A percentile compares a stretch with the other conserved stretches of the same genome.
These are phyloP conservation scores for Petroica traversi DNA, from an alignment of 2,113 vertebrate genomes.

Conservation along the genomic window DNA sequence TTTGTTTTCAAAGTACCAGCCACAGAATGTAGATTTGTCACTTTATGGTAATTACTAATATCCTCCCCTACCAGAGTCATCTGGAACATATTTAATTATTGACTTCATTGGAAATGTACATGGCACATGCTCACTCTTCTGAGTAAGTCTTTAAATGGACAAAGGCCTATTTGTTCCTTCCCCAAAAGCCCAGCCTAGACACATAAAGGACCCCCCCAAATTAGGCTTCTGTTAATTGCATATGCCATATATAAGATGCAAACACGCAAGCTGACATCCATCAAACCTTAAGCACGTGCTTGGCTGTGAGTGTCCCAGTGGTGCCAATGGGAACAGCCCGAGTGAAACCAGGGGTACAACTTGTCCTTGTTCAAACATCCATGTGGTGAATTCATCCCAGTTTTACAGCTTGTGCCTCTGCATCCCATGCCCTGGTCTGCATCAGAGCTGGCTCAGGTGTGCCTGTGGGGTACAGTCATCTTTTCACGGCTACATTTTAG, in stretches of 20 bases:
- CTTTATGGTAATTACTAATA: background rate
- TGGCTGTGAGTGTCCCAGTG: background rate
- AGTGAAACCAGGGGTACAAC: background rate
- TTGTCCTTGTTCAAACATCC: background rate
- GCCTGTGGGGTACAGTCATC: background rate
- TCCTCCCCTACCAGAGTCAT: background rate
- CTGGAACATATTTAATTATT: conserved; percentile 34
- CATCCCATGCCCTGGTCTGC: fast-evolving
- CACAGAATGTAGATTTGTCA: background rate
- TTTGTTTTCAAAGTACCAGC: background rate
- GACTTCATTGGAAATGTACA: background rate
- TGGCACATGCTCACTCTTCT: background rate
- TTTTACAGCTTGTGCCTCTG: background rate
- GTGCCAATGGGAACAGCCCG: background rate
- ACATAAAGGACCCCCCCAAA: background rate
- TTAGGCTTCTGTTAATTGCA: background rate
- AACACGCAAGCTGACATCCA: background rate
- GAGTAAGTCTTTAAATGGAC: background rate
- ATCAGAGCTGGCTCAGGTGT: background rate
- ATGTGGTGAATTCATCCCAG: fast-evolving
- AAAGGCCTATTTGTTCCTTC: background rate
- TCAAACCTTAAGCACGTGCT: background rate
- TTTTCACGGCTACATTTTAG: background rate
- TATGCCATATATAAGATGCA: background rate
- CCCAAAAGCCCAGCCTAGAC: background rate